Conservation (phyloP, 1,140 invertebrate species). For the Chymomyza costata region DNA sequence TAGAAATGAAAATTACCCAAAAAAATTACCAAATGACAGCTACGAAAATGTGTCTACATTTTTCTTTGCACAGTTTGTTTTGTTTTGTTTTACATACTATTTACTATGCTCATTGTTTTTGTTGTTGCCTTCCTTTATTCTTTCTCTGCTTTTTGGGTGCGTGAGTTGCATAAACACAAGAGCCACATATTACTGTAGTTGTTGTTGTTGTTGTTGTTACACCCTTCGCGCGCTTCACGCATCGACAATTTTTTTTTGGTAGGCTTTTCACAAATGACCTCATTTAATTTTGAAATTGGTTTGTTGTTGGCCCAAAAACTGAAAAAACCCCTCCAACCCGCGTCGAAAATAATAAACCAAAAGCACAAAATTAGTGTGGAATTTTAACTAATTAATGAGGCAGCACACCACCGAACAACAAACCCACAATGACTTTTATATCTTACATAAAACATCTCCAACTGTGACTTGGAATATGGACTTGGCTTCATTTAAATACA, state of each 20-base stretch:
- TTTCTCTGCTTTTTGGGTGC: slow-evolving; percentile 35
- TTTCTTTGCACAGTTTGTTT: slow-evolving; percentile 30
- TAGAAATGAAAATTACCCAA: slow-evolving; percentile 21
- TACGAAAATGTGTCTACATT: slow-evolving; percentile 44
- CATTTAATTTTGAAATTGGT: slow-evolving; percentile 23
- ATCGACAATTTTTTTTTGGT: slow-evolving; percentile 52
- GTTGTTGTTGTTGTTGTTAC: slow-evolving; percentile 12
- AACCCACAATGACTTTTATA: no score
- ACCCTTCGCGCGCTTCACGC: slow-evolving; percentile 50
- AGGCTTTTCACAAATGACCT: slow-evolving; percentile 48
- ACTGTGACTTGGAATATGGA: no score
- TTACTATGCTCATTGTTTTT: no score
- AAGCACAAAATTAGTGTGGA: slow-evolving; percentile 44
- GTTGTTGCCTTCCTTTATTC: no score
- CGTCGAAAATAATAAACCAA: neutral
- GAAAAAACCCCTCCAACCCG: no score
- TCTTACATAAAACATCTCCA: no score
- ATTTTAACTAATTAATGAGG: slow-evolving; percentile 50
- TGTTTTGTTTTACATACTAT: slow-evolving; percentile 15
- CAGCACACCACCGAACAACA: no score
- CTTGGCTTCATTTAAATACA: slow-evolving; percentile 47
- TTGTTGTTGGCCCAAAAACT: slow-evolving; percentile 7
- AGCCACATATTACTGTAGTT: slow-evolving; percentile 18
- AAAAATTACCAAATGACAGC: slow-evolving; percentile 48
- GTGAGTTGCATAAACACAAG: slow-evolving; percentile 59